Base-by-base conservation (phyloP, 2,113 vertebrate genomes). In the Nothocercus nigrocapillus region DNA sequence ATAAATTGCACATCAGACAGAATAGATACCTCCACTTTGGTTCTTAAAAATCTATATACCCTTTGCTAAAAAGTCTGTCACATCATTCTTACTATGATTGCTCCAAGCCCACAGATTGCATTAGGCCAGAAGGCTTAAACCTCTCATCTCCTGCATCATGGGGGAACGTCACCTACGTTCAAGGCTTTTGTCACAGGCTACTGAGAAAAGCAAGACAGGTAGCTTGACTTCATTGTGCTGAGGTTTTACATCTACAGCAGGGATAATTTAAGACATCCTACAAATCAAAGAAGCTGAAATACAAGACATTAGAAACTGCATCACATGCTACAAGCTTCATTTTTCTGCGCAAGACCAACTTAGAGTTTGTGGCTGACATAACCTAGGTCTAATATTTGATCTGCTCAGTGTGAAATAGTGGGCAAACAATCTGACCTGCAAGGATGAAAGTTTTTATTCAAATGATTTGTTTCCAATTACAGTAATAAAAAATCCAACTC, bases 191-290 rank as follows among this genome's bases (percentile, higher is more conserved):
- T 47, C 34, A 42, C 4, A 64, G 47, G 32, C 25, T 40, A 19
- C 47, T 53, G 40, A 85, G n/a, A 68, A 94, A 82, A 85, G 47
- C 21, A 94, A 90, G 47, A 9, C 11, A 73, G 16, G 20, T 79
- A 13, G 27, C 5, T 30, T 34, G 32, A 25, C 17, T 75, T 70
- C n/a, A 16, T 27, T 70, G n/a, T 56, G 27, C 28, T 67, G 27
- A 3, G 3, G 12, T 45, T 17, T 17, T 8, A 5, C 36, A 11
- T 30, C 91, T 80, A 28, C 36, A 91, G 22, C 22, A 88, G 53
- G 63, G 40, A 93, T 73, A 66, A 44, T 32, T 74, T 81, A 88
- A 88, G 42, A 59, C 19, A 74, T 24, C 1, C 47, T 36, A n/a
- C 8, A 81, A 45, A 81, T 62, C 28, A 85, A 82, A 91, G 40